Evolutionary conservation across 2,888 invertebrate genomes (phyloP).

Genomic region (Notodonta ziczac): DNA sequence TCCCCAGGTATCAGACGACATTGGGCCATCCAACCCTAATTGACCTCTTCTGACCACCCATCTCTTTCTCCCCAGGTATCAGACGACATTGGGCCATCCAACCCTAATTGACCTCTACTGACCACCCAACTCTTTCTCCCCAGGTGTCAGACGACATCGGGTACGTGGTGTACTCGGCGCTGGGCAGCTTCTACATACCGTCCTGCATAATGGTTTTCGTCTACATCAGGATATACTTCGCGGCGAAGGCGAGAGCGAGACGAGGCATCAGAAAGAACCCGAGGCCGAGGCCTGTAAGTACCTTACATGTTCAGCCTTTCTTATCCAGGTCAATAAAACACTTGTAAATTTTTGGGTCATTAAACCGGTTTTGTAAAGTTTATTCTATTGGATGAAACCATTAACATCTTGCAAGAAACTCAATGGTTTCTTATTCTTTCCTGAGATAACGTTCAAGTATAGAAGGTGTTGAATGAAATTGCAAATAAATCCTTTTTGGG

Average conservation of each 20-base stretch:
- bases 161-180: constrained; percentile 98
- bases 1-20: no score
- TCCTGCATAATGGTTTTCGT: constrained; percentile 99
- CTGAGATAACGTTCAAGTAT: no score
- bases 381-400: no score
- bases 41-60: background rate
- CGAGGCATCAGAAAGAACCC: constrained; percentile 94
- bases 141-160: constrained; percentile 98
- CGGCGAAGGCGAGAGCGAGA: constrained; percentile 96
- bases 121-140: constrained; percentile 15
- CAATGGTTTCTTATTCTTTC: no score
- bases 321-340: no score
- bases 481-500: no score
- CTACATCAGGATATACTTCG: constrained; percentile 99
- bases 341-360: no score
- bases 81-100: no score
- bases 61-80: constrained; percentile 62
- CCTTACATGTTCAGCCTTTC: background rate
- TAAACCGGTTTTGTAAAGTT: no score
- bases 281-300: constrained; percentile 82
- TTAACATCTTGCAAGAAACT: no score
- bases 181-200: constrained; percentile 99
- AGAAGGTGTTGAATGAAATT: no score
- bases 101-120: background rate
- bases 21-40: no score